Evolutionary conservation across 2,113 vertebrate species (phyloP), one percentile per base, ranked within the genome.

Genomic region (Vimba vimba): DNA sequence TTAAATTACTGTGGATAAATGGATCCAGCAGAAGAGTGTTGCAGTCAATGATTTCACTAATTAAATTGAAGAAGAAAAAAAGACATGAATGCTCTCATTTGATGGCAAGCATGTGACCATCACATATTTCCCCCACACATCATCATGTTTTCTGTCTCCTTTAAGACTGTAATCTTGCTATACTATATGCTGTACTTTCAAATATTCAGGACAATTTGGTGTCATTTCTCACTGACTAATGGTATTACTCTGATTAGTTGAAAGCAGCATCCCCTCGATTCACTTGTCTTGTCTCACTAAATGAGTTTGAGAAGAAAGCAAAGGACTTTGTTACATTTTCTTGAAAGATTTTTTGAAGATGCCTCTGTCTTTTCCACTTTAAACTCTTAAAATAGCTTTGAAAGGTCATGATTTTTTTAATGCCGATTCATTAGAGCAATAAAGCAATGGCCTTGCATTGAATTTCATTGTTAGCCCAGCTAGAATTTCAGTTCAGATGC

Each of bases 1-100:
- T 81, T 85, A 84, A 82, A 84, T 89, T 86, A 50, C 62, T 82
- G 78, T 47, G 50, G 75, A 84, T 59, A 36, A 66, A 81, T 86
- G 87, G 78, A 80, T 86, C 85, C 62, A 75, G 62, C 45, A 15
- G 79, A 74, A 80, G 57, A 79, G n/a, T 76, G 66, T 50, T 75
- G 76, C 85, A 81, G 87, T 82, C 85, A 80, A 55, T 84, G 85
- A 76, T 80, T 83, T 84, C 55, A 71, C 57, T 81, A 86, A 88
- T 84, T 84, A 60, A 88, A 80, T 59, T 69, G 64, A 86, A 74
- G n/a, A 33, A 62, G 25, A 47, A 77, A 57, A 52, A 85, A 75
- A 25, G 33, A 76, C 21, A 43, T 43, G 30, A 52, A 71, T 64
- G 66, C 74, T 78, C 60, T 81, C 62, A 57, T 57, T 60, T 81